A percentile compares a stretch with the other conserved stretches of the same genome.
These are phyloP conservation scores for Gambelia wislizenii DNA, from an alignment of 2,797 vertebrate genomes.

Conservation along the genomic window DNA sequence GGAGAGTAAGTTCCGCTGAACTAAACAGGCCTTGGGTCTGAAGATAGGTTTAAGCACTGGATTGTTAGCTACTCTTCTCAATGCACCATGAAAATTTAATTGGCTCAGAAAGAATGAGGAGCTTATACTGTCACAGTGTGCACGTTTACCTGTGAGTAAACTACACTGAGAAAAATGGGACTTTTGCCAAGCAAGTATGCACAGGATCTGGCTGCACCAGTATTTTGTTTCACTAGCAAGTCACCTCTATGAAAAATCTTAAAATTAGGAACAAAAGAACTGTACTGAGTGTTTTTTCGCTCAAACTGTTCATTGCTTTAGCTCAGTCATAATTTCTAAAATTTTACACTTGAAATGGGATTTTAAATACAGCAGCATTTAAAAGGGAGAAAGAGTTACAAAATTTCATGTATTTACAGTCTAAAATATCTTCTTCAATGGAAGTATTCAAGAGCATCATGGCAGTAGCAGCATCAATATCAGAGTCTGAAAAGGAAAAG, in stretches of 20 bases:
- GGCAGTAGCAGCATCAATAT: constrained; percentile 99
- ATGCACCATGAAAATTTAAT: neutral
- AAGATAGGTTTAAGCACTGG: no score
- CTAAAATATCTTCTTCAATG: constrained; percentile 94
- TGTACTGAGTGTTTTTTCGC: neutral
- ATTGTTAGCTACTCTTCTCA: neutral
- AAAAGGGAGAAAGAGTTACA: neutral
- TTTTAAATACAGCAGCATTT: neutral
- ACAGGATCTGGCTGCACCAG: neutral
- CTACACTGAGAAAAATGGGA: neutral
- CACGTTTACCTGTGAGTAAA: neutral
- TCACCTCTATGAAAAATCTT: neutral
- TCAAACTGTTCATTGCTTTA: neutral
- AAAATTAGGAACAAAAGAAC: neutral
- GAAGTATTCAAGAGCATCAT: constrained; percentile 99
- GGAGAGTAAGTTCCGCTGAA: no score
- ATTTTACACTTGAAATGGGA: neutral
- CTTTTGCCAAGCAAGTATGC: neutral
- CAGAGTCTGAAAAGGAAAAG: constrained; percentile 91
- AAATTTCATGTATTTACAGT: constrained; percentile 88
- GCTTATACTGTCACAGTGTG: no score
- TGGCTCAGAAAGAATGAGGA: neutral
- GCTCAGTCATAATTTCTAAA: neutral
- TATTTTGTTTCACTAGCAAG: neutral
- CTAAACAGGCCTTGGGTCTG: neutral